phyloP scores from a whole-genome alignment of 2,113 vertebrate species.

The Chunga burmeisteri region DNA sequence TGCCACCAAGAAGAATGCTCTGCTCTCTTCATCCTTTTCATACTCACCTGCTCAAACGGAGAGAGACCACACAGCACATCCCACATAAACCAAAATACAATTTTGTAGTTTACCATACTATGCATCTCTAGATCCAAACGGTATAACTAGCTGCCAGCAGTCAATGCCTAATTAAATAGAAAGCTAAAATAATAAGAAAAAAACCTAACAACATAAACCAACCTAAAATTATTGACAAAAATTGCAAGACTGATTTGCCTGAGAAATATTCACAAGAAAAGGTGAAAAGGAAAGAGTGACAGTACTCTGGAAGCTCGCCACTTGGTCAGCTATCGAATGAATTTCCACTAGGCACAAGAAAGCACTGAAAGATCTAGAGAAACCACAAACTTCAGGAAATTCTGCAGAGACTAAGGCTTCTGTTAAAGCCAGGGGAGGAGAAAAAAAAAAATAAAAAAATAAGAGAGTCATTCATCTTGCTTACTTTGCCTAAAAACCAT shows the following conservation, averaged over 20 bases:
- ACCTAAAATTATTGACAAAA: not conserved
- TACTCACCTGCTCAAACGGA: not conserved
- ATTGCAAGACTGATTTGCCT: not conserved
- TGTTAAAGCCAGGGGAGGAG: not conserved
- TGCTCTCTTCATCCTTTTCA: not conserved
- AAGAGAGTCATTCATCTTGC: not conserved
- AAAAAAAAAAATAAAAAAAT: not conserved
- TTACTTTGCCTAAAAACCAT: not conserved
- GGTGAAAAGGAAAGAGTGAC: not conserved
- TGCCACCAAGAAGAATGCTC: not conserved
- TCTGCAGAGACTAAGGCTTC: not conserved
- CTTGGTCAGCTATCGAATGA: not conserved
- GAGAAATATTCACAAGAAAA: not conserved
- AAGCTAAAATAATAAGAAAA: not conserved
- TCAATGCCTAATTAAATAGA: not conserved
- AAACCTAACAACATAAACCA: not conserved
- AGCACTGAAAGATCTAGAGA: not conserved
- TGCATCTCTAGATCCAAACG: not conserved
- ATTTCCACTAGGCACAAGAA: not conserved
- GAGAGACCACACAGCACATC: not conserved
- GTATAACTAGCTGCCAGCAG: not conserved
- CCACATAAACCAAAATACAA: not conserved
- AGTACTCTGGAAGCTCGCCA: not conserved
- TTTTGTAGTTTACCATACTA: not conserved
- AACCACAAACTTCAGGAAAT: constrained; percentile 2